Percentiles rank a stretch among this genome's conserved stretches.
phyloP scores from a whole-genome alignment of 23 tunicate genomes.

The Botrylloides violaceus region DNA sequence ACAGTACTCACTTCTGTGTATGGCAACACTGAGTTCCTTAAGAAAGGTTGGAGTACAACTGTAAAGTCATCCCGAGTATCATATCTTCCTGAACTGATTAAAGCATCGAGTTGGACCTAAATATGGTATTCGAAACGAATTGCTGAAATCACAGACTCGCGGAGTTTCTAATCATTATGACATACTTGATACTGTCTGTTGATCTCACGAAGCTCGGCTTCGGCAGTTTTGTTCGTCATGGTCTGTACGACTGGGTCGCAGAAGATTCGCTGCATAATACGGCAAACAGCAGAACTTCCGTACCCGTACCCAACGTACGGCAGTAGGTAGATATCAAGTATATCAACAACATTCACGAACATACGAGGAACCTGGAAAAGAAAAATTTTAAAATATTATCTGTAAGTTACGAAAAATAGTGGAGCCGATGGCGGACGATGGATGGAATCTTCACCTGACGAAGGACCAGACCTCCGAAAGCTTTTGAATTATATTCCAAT shows the following conservation, averaged over 20 bases:
- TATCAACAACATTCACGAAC: conserved; percentile 55
- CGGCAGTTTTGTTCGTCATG: conserved; percentile 29
- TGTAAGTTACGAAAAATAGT: not conserved
- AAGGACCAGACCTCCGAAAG: no score
- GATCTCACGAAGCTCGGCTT: conserved; percentile 11
- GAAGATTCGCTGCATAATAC: conserved; percentile 10
- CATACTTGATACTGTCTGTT: conserved; percentile 67
- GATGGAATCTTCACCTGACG: no score
- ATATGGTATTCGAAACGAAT: not conserved
- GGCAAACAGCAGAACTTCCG: conserved; percentile 39
- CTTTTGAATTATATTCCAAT: no score
- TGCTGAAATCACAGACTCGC: no score
- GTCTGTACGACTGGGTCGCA: conserved; percentile 38
- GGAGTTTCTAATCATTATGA: not conserved
- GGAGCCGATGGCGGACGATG: no score
- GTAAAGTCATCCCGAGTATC: conserved; percentile 87
- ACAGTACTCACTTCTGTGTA: conserved; percentile 42
- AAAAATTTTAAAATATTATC: not conserved
- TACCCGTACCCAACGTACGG: conserved; percentile 40
- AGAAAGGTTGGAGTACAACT: conserved; percentile 80
- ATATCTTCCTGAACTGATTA: conserved; percentile 63
- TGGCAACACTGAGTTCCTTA: conserved; percentile 55
- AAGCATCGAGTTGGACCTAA: conserved; percentile 35
- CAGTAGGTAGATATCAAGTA: conserved; percentile 54
- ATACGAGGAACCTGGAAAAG: conserved; percentile 41